phyloP scores from a whole-genome alignment of 2,797 vertebrate genomes.

The Naso thynnoides region DNA sequence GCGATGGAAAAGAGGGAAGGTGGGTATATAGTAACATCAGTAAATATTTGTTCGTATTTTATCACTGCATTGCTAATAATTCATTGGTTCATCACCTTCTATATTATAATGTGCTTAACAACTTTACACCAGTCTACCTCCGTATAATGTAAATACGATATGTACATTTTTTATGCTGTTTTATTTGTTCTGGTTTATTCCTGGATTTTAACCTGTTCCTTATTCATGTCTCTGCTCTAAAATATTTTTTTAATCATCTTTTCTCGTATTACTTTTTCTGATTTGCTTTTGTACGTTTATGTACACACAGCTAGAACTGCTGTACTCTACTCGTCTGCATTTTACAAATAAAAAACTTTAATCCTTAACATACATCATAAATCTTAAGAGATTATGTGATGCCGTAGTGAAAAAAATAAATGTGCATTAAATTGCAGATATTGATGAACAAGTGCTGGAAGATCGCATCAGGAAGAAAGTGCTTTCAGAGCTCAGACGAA shows the following conservation, averaged over 20 bases:
- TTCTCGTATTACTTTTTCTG: background rate
- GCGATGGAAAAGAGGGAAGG: conserved; percentile 61
- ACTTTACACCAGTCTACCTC: too few relatives aligned
- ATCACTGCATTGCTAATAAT: background rate
- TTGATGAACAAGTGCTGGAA: conserved; percentile 67
- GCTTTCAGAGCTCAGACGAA: conserved; percentile 83
- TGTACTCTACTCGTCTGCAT: background rate
- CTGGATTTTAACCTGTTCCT: too few relatives aligned
- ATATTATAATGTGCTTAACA: background rate
- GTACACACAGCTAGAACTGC: background rate
- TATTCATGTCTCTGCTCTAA: too few relatives aligned
- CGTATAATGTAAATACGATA: too few relatives aligned
- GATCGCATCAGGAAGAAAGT: conserved; percentile 81
- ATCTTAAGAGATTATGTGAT: background rate
- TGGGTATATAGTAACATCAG: conserved; percentile 20
- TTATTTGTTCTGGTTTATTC: too few relatives aligned
- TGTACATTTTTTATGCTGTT: too few relatives aligned
- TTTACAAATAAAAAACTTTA: background rate
- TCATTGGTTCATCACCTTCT: background rate
- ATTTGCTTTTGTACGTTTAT: too few relatives aligned
- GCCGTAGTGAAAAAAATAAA: background rate
- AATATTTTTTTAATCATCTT: too few relatives aligned
- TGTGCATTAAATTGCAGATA: conserved; percentile 63
- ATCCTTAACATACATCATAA: too few relatives aligned
- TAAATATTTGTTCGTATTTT: background rate